Evolutionary conservation across 2,113 vertebrate genomes (phyloP).

Genomic region (Regulus satrapa): DNA sequence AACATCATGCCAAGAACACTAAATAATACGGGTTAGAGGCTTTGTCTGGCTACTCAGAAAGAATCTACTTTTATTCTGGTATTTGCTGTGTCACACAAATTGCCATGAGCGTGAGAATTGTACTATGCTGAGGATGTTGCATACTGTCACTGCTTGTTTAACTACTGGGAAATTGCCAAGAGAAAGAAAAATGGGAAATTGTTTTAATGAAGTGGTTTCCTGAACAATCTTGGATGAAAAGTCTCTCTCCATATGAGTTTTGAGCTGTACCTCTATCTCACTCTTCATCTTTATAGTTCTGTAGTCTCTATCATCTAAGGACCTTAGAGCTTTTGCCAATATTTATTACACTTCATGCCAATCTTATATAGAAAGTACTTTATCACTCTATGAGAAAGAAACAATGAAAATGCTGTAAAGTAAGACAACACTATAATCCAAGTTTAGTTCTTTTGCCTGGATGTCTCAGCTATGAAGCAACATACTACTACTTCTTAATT

Average conservation of each 20-base stretch:
- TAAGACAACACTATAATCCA: neutral
- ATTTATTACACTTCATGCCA: neutral
- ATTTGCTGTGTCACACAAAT: neutral
- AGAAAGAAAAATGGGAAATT: constrained; percentile 18
- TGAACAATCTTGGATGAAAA: neutral
- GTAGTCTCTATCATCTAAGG: neutral
- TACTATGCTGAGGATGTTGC: neutral
- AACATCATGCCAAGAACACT: neutral
- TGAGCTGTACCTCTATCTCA: neutral
- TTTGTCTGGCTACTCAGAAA: neutral
- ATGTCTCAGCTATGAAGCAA: neutral
- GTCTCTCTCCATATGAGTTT: neutral
- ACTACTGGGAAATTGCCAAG: neutral
- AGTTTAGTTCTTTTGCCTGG: neutral
- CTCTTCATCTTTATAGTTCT: neutral
- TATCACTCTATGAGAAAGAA: neutral
- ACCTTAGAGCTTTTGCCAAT: neutral
- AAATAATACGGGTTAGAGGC: neutral
- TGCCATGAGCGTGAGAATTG: too few relatives aligned
- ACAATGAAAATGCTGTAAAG: neutral
- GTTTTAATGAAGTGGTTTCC: constrained; percentile 7
- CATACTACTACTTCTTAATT: neutral
- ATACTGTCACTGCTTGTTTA: constrained; percentile 10
- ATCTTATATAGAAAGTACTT: neutral
- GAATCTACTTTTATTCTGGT: neutral